A percentile compares a stretch with the other conserved stretches of the same genome.
Evolutionary conservation across 2,113 vertebrate genomes (phyloP).

Genomic region (Otis tarda): DNA sequence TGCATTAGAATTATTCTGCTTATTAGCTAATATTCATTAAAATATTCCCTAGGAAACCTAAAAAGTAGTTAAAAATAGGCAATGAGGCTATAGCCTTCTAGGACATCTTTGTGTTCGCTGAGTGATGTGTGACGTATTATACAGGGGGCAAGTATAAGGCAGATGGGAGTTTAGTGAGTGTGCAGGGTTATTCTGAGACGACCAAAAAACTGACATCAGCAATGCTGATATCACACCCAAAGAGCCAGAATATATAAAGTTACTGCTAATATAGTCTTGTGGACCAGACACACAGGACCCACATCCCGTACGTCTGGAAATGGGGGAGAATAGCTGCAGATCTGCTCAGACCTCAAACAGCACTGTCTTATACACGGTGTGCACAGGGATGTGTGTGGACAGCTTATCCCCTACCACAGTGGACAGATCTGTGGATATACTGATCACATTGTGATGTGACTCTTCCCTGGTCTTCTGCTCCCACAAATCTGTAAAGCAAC

Average conservation of each 20-base stretch:
- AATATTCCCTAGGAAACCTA: background rate
- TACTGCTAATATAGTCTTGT: background rate
- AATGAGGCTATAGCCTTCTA: background rate
- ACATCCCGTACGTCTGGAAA: background rate
- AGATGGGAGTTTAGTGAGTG: background rate
- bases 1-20: background rate
- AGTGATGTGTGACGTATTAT: background rate
- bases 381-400: background rate
- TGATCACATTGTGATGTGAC: background rate
- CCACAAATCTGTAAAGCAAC: background rate
- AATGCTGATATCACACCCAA: background rate
- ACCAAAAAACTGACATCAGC: background rate
- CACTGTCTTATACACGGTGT: background rate
- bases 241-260: background rate
- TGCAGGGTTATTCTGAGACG: background rate
- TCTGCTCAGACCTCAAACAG: background rate
- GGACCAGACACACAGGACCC: background rate
- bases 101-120: background rate
- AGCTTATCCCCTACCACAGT: background rate
- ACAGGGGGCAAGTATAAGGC: background rate
- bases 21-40: background rate
- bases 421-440: background rate
- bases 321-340: background rate
- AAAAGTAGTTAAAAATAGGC: background rate
- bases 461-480: background rate